Base-by-base conservation (phyloP, 2,113 vertebrate genomes). In the Sylvia atricapilla region DNA sequence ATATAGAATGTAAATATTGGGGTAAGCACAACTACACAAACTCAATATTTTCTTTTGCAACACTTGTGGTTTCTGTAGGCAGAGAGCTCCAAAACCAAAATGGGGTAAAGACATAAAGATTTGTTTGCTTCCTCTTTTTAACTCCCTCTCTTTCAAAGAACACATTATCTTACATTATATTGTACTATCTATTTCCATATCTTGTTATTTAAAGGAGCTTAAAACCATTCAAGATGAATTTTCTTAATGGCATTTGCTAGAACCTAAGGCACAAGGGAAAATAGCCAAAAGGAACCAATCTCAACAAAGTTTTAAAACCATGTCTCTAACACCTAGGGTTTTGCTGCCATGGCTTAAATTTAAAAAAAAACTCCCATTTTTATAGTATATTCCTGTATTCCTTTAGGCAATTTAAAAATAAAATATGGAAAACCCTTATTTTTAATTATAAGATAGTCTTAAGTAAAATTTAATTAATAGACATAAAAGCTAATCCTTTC, bases 391-490 rank as follows among this genome's bases (percentile, higher is more conserved):
- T 14, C 19, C 24, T 82, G 10, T 59, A 31, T 44, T 78, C 75
- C 78, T 72, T 68, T 88, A 75, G 52, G 77, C 12, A 80, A 50
- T 41, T 58, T 30, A 83, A 88, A 96, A 93, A 76, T 28, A 44
- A 83, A 95, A 84, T 37, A 39, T 4, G 28, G 47, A 87, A 89
- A 47, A 4, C 27, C 17, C 31, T 74, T 63, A 86, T 90, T 80
- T 20, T 92, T 73, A 46, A 83, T 84, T 66, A 84, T 53, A 31
- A 88, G 41, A 87, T 16, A 7, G 58, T 84, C 43, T 81, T 73
- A 76, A 80, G 58, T 46, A 96, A 96, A 94, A 79, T 63, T 76
- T 84, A 86, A 73, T 91, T 96, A 95, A 56, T 52, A 78, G 70
- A 86, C 44, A 91, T 89, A 92, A 93, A 74, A 93, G 53, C 20